Evolutionary conservation across 2,797 vertebrate species (phyloP), one percentile per base, ranked within the genome.

Genomic region (Enteromius afrohamiltoni): DNA sequence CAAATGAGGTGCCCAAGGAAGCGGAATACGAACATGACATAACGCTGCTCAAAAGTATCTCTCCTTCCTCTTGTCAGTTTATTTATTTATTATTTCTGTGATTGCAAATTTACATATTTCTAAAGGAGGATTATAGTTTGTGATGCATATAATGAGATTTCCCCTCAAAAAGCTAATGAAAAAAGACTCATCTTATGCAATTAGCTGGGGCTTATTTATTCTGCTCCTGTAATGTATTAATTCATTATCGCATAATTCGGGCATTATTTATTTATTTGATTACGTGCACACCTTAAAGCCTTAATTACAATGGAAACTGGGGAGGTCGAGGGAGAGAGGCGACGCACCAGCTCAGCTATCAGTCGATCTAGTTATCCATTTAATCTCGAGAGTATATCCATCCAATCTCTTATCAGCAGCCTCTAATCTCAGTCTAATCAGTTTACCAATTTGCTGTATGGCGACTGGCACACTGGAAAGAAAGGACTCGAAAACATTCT

Each of bases 81-180:
- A 47, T 81, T 86, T 85, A 70, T 83, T 83, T 75, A 67, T 80
- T 86, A 85, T 88, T 55, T 55, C 82, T 60, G 80, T 86, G 91
- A 55, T 85, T 85, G 86, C 85, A 88, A 85, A 91, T 94, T 93
- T 92, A 90, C 92, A 93, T 92, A 91, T 91, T 91, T 90, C 86
- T 85, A 88, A 92, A 91, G 90, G 78, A 85, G 87, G 88, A 91
- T 87, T 91, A 91, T 89, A 91, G 89, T 88, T 92, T 90, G 89
- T 92, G 93, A 94, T 94, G 93, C 93, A 94, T 93, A 94, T 93
- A 94, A 94, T 94, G 92, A 94, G 91, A 91, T 92, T 93, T 93
- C 88, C 86, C 85, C 88, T 90, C 86, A 92, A 92, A 93, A 91
- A 85, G 81, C 90, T 92, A 92, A 93, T 93, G 92, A 93, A 92